Evolutionary conservation across 2,888 invertebrate genomes (phyloP).

Genomic region (Drosophila testacea): DNA sequence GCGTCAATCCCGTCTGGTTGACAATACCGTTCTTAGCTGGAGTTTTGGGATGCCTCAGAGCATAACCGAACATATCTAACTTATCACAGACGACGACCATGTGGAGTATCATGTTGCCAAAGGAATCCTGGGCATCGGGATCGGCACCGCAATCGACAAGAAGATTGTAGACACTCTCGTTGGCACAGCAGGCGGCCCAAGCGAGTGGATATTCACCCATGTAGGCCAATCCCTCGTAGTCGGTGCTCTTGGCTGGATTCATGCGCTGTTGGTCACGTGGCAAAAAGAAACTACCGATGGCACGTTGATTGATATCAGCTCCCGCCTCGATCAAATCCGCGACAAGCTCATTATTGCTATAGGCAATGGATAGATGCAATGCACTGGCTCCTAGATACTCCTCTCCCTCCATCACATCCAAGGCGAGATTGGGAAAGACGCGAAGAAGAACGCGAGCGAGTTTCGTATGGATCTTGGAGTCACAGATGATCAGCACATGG

Average conservation of each 20-base stretch:
- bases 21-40: constrained; percentile 96
- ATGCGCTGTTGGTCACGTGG: constrained; percentile 96
- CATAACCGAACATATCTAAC: constrained; percentile 99
- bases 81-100: constrained; percentile 99
- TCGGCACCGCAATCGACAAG: constrained; percentile 96
- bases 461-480: constrained; percentile 90
- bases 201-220: constrained; percentile 98
- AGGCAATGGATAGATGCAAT: constrained; percentile 97
- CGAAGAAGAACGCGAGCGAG: constrained; percentile 95
- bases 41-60: constrained; percentile 95
- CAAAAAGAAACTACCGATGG: constrained; percentile 97
- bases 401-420: constrained; percentile 98
- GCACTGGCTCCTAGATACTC: constrained; percentile 98
- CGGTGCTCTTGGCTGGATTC: constrained; percentile 92
- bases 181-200: constrained; percentile 98
- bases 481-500: constrained; percentile 97
- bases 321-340: constrained; percentile 96
- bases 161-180: constrained; percentile 98
- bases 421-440: constrained; percentile 94
- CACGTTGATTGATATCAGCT: constrained; percentile 96
- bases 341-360: constrained; percentile 97
- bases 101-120: constrained; percentile 99
- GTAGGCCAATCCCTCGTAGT: constrained; percentile 98
- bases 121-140: constrained; percentile 97
- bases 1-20: constrained; percentile 96